Evolutionary conservation across 2,888 invertebrate genomes (phyloP).

Genomic region (Drosophila quinaria): DNA sequence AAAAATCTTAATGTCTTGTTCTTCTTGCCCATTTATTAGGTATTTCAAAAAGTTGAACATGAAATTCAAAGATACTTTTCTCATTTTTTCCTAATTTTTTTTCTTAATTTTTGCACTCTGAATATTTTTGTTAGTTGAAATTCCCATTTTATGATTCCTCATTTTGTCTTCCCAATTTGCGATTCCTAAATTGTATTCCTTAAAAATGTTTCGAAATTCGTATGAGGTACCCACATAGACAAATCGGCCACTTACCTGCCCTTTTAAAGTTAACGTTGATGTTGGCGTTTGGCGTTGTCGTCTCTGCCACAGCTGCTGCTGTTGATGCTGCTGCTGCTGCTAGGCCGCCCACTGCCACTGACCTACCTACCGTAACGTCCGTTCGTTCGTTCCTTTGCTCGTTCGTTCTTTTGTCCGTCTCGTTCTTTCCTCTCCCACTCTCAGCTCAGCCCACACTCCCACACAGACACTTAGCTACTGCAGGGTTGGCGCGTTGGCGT

Average conservation of each 20-base stretch:
- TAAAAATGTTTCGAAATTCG: too few species aligned
- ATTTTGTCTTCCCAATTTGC: too few species aligned
- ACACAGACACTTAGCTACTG: slow-evolving; percentile 40
- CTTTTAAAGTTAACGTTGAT: slow-evolving; percentile 65
- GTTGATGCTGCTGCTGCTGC: slow-evolving; percentile 41
- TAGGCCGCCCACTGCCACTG: slow-evolving; percentile 76
- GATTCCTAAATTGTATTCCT: too few species aligned
- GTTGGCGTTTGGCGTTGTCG: slow-evolving; percentile 31
- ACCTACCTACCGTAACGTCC: slow-evolving; percentile 47
- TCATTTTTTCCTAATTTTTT: too few species aligned
- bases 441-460: slow-evolving; percentile 50
- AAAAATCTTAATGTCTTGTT: too few species aligned
- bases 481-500: slow-evolving; percentile 36
- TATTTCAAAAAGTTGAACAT: too few species aligned
- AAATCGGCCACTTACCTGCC: slow-evolving; percentile 67
- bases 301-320: slow-evolving; percentile 48
- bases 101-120: too few species aligned
- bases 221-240: not conserved
- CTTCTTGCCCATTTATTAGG: too few species aligned
- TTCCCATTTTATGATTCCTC: too few species aligned
- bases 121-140: too few species aligned
- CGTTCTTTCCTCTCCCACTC: slow-evolving; percentile 48
- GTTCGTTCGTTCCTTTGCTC: not conserved
- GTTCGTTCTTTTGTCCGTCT: slow-evolving; percentile 4
- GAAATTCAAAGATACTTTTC: too few species aligned